A percentile compares a stretch with the other conserved stretches of the same genome.
phyloP scores from a whole-genome alignment of 2,888 invertebrate genomes.

The Criorhina ranunculi region DNA sequence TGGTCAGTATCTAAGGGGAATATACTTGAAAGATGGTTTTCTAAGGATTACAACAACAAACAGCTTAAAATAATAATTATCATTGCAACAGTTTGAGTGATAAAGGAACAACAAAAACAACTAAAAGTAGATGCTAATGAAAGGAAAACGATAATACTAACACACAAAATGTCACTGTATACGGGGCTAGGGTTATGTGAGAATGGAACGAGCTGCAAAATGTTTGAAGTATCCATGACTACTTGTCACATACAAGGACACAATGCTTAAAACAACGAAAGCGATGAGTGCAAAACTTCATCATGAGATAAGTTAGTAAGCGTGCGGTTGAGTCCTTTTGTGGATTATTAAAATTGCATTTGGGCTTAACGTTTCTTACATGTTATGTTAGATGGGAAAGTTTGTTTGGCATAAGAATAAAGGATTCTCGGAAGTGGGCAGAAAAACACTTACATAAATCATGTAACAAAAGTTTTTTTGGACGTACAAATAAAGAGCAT shows the following conservation, averaged over 20 bases:
- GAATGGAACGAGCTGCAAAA: slow-evolving; percentile 14
- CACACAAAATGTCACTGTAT: slow-evolving; percentile 9
- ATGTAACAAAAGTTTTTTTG: slow-evolving; percentile 51
- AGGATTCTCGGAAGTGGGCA: slow-evolving; percentile 43
- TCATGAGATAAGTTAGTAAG: slow-evolving; percentile 54
- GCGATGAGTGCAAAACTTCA: slow-evolving; percentile 56
- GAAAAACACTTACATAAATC: slow-evolving; percentile 63
- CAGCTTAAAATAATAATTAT: slow-evolving; percentile 20
- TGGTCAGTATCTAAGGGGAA: not conserved
- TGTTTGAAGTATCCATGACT: slow-evolving; percentile 39
- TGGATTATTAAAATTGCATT: slow-evolving; percentile 63
- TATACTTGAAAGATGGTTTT: not conserved
- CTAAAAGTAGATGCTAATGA: slow-evolving; percentile 7
- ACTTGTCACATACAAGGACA: slow-evolving; percentile 24
- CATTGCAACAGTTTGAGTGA: not conserved
- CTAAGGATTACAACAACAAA: not conserved
- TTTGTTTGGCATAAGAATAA: slow-evolving; percentile 12
- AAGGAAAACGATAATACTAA: slow-evolving; percentile 11
- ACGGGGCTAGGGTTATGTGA: not conserved
- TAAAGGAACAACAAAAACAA: slow-evolving; percentile 8
- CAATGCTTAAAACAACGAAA: slow-evolving; percentile 35
- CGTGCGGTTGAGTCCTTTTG: slow-evolving; percentile 49
- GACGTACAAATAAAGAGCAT: slow-evolving; percentile 38
- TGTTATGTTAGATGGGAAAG: slow-evolving; percentile 1
- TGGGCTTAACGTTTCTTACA: slow-evolving; percentile 45